Conservation (phyloP, 1,140 invertebrate genomes). For the Dendrolimus punctatus region DNA sequence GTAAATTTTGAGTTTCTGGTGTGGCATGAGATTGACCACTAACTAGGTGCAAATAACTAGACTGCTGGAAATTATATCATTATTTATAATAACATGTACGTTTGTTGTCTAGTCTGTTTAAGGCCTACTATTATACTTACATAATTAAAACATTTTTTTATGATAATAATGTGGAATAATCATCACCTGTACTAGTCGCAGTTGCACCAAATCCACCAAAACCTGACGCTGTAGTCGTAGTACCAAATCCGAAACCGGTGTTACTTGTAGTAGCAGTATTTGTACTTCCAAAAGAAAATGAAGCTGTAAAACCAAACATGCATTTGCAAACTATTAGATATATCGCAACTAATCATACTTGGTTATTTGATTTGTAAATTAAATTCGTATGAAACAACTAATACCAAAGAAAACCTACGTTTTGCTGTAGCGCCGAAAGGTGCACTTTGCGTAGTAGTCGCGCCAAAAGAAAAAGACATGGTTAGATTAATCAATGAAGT, state of each 20-base stretch:
- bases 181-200: constrained; percentile 40
- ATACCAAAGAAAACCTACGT: constrained; percentile 38
- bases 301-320: constrained; percentile 26
- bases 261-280: constrained; percentile 49
- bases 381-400: neutral
- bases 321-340: constrained; percentile 2
- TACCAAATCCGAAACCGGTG: constrained; percentile 75
- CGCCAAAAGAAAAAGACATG: constrained; percentile 56
- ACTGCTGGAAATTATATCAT: too few relatives aligned
- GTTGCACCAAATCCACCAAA: constrained; percentile 74
- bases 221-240: constrained; percentile 59
- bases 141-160: neutral
- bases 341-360: neutral
- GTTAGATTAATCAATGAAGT: constrained; percentile 7
- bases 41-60: too few relatives aligned
- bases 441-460: constrained; percentile 40
- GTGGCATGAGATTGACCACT: too few relatives aligned
- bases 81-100: too few relatives aligned
- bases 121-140: too few relatives aligned
- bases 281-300: constrained; percentile 54
- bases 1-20: too few relatives aligned
- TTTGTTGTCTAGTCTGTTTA: too few relatives aligned
- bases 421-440: constrained; percentile 54
- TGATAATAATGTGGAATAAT: neutral
- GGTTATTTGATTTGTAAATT: neutral